Evolutionary conservation across 2,797 vertebrate species (phyloP).

Genomic region (Apogon talboti): DNA sequence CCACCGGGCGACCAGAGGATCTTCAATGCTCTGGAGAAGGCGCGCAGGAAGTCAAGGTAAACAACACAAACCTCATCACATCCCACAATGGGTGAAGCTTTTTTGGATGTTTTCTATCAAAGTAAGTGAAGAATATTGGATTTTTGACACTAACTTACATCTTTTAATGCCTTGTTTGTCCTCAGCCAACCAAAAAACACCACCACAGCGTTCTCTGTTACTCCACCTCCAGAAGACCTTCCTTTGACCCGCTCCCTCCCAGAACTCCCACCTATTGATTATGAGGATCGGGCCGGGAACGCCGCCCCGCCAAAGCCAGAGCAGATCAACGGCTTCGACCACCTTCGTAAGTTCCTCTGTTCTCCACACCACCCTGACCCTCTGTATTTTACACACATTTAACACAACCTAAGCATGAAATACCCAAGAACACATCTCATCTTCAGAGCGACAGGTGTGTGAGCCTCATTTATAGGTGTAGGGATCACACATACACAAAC

Average conservation of each 20-base stretch:
- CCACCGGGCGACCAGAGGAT: constrained; percentile 70
- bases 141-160: constrained; percentile 5
- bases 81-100: not conserved
- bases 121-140: not conserved
- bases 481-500: constrained; percentile 8
- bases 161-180: constrained; percentile 4
- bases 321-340: constrained; percentile 56
- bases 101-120: no score
- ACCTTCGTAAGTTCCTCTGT: constrained; percentile 68
- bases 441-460: not conserved
- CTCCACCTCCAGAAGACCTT: constrained; percentile 53
- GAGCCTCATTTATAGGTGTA: not conserved
- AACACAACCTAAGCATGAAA: constrained; percentile 7
- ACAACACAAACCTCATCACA: not conserved
- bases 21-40: constrained; percentile 78
- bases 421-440: not conserved
- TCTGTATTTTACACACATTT: no score
- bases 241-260: constrained; percentile 15
- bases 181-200: constrained; percentile 33
- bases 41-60: constrained; percentile 71
- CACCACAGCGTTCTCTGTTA: constrained; percentile 12
- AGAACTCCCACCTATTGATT: constrained; percentile 75
- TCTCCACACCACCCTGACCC: not conserved
- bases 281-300: constrained; percentile 44
- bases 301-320: constrained; percentile 25